These are phyloP conservation scores for Staurois parvus DNA, from an alignment of 2,797 vertebrate genomes.

Conservation along the genomic window DNA sequence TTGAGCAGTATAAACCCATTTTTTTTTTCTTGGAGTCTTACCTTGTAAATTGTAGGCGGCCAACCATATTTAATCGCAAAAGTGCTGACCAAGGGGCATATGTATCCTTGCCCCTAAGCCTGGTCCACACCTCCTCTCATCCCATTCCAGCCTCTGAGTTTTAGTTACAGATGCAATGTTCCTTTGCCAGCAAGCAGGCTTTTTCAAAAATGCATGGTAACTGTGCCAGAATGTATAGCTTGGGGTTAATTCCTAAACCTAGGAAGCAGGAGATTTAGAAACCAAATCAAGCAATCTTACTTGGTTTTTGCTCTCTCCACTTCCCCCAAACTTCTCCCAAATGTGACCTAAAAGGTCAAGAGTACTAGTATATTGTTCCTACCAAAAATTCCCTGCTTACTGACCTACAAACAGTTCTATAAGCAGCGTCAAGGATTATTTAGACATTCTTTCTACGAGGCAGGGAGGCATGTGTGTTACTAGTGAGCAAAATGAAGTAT, in stretches of 20 bases:
- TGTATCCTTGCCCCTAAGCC: too few species aligned
- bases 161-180: too few species aligned
- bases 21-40: too few species aligned
- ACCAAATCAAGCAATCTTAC: neutral
- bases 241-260: neutral
- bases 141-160: too few species aligned
- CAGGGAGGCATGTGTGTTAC: neutral
- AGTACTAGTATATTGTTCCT: slow-evolving; percentile 10
- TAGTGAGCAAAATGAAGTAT: neutral
- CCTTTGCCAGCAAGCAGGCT: too few species aligned
- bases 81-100: too few species aligned
- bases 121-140: too few species aligned
- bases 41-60: too few species aligned
- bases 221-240: neutral
- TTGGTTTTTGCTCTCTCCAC: neutral
- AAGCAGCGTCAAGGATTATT: slow-evolving; percentile 7
- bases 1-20: too few species aligned
- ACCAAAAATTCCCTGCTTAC: neutral
- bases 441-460: neutral
- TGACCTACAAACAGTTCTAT: slow-evolving; percentile 9
- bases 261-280: neutral
- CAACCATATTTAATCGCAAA: too few species aligned
- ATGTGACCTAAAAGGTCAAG: slow-evolving; percentile 22
- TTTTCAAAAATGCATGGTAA: too few species aligned
- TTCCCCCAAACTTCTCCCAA: slow-evolving; percentile 7